Evolutionary conservation across 2,113 vertebrate species (phyloP).

Genomic region (Caracal caracal): DNA sequence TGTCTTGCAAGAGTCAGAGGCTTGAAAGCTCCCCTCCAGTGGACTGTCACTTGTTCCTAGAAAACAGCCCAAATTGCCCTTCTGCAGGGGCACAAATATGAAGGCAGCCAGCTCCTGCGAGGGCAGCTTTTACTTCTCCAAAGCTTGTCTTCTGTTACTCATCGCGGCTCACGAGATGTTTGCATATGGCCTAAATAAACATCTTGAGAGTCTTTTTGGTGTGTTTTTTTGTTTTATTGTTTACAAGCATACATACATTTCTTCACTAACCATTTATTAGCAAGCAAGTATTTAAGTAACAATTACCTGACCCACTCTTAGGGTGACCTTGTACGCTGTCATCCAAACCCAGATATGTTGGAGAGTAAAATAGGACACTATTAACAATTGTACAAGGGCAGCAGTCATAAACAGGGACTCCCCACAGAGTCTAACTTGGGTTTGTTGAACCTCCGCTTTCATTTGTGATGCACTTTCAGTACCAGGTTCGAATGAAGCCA

Average conservation of each 20-base stretch:
- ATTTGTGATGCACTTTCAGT: not conserved
- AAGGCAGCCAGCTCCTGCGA: not conserved
- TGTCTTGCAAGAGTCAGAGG: not conserved
- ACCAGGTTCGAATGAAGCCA: not conserved
- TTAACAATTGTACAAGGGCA: not conserved
- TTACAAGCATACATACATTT: not conserved
- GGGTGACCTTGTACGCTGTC: not conserved
- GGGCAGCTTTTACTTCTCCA: not conserved
- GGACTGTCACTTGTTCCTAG: conserved; percentile 9
- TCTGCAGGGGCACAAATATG: not conserved
- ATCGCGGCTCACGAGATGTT: not conserved
- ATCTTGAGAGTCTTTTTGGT: not conserved
- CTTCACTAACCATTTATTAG: not conserved
- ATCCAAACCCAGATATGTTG: not conserved
- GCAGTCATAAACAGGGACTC: not conserved
- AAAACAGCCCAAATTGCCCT: not conserved
- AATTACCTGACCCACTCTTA: not conserved
- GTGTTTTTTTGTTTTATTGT: not conserved
- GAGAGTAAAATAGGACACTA: not conserved
- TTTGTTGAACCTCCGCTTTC: not conserved
- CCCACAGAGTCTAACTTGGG: not conserved
- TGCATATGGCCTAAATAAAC: not conserved
- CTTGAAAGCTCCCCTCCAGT: not conserved
- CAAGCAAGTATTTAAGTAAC: not conserved
- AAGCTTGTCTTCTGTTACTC: not conserved